Evolutionary conservation across 2,113 vertebrate species (phyloP).

Genomic region (Crotophaga sulcirostris): DNA sequence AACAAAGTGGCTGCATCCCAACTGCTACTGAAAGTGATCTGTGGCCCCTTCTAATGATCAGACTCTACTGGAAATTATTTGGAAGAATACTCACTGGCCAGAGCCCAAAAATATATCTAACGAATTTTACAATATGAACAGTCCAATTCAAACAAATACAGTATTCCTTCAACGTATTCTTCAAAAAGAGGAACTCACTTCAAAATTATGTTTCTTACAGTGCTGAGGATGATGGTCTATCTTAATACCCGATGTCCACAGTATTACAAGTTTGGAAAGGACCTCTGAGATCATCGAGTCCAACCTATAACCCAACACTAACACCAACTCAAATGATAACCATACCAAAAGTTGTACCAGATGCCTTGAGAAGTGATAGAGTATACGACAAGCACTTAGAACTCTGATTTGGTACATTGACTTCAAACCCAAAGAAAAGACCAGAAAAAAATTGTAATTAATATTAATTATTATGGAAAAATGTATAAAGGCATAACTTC

Average conservation of each 20-base stretch:
- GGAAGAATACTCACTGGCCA: not conserved
- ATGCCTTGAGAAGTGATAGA: not conserved
- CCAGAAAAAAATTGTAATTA: not conserved
- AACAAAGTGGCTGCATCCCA: not conserved
- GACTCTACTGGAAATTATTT: not conserved
- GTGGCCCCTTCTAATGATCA: not conserved
- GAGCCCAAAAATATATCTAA: not conserved
- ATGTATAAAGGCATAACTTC: not conserved
- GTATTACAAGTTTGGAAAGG: too few relatives aligned
- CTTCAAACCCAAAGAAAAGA: not conserved
- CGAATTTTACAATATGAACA: not conserved
- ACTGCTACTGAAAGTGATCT: not conserved
- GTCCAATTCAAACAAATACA: too few relatives aligned
- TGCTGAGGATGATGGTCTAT: not conserved
- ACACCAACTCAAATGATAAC: too few relatives aligned
- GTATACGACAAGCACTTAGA: not conserved
- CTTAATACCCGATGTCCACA: too few relatives aligned
- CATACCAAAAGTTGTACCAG: not conserved
- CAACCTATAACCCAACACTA: too few relatives aligned
- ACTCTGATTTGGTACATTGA: not conserved
- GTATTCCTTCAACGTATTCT: too few relatives aligned
- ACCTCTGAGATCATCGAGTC: too few relatives aligned
- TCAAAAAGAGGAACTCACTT: not conserved
- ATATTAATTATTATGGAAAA: not conserved
- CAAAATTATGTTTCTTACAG: not conserved